phyloP scores from a whole-genome alignment of 2,888 invertebrate genomes.

The Andrena camellia region DNA sequence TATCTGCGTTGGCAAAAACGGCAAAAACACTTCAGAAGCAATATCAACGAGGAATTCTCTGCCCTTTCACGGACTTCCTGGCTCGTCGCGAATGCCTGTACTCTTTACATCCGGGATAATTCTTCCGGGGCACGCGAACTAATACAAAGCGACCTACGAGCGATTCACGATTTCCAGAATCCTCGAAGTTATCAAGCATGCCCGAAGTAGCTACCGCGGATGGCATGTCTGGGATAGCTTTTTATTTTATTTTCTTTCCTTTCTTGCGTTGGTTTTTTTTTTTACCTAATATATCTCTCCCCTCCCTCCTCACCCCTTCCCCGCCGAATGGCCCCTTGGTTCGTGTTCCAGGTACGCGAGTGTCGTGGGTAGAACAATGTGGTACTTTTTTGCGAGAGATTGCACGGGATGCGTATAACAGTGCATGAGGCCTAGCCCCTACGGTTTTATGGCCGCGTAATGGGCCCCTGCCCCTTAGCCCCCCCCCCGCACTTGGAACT shows the following conservation, averaged over 20 bases:
- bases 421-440: constrained; percentile 74
- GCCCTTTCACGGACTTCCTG: not conserved
- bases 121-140: constrained; percentile 43
- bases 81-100: constrained; percentile 24
- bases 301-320: not conserved
- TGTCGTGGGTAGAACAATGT: constrained; percentile 73
- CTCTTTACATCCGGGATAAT: constrained; percentile 44
- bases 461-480: constrained; percentile 79
- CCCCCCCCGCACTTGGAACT: constrained; percentile 58
- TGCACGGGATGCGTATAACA: constrained; percentile 74
- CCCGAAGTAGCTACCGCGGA: constrained; percentile 40
- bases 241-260: constrained; percentile 8
- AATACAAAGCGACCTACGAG: constrained; percentile 47
- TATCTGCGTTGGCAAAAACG: constrained; percentile 21
- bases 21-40: constrained; percentile 40
- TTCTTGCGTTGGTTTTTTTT: not conserved
- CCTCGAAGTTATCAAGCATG: constrained; percentile 54
- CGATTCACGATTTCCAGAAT: constrained; percentile 55
- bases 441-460: constrained; percentile 81
- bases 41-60: constrained; percentile 34
- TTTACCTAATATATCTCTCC: constrained; percentile 35
- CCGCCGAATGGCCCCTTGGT: constrained; percentile 49
- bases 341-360: constrained; percentile 56
- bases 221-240: constrained; percentile 22
- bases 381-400: constrained; percentile 65